Conservation (phyloP, 2,113 vertebrate species). For the Tor tambroides region DNA sequence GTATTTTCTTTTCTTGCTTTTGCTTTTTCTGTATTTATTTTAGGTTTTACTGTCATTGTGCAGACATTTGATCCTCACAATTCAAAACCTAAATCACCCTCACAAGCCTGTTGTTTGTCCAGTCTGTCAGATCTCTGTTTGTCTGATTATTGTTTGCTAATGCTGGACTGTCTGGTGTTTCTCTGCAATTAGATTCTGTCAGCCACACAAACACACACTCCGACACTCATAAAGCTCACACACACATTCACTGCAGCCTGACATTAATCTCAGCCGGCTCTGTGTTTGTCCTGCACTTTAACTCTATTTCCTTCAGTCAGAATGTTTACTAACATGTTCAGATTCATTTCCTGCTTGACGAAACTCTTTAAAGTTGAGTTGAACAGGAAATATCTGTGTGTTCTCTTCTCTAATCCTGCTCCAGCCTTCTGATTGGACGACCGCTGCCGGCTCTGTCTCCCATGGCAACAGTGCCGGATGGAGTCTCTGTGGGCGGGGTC, state of each 20-base stretch:
- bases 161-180: not conserved
- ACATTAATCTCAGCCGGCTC: not conserved
- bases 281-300: not conserved
- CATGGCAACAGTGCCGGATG: constrained; percentile 55
- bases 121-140: not conserved
- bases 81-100: not conserved
- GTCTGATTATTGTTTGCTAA: not conserved
- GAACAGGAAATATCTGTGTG: not conserved
- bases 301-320: constrained; percentile 1
- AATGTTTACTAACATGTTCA: not conserved
- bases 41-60: too few relatives aligned
- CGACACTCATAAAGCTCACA: not conserved
- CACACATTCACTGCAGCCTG: not conserved
- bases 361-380: not conserved
- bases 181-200: not conserved
- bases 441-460: not conserved
- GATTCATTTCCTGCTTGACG: not conserved
- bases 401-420: not conserved
- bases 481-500: constrained; percentile 49
- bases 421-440: not conserved
- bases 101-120: not conserved
- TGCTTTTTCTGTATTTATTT: too few relatives aligned
- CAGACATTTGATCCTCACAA: not conserved
- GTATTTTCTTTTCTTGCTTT: too few relatives aligned
- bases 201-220: not conserved